phyloP scores from a whole-genome alignment of 2,888 invertebrate species.

The Andrena trimmerana region DNA sequence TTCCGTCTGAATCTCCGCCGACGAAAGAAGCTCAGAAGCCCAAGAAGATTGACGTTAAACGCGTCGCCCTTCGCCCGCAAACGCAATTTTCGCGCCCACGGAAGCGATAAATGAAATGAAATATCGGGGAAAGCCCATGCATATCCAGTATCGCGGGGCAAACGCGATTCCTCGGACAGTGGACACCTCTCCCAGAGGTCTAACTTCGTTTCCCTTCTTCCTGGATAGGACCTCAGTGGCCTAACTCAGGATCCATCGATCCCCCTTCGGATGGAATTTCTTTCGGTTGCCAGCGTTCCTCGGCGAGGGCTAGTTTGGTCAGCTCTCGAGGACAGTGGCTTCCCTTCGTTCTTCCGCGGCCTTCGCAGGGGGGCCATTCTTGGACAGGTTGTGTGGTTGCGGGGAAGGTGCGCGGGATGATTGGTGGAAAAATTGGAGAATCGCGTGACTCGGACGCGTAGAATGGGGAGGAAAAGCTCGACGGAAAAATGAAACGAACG shows the following conservation, averaged over 20 bases:
- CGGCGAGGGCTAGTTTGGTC: not conserved
- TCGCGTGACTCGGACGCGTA: conserved; percentile 10
- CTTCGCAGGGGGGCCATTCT: not conserved
- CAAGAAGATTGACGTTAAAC: conserved; percentile 24
- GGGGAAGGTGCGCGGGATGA: not conserved
- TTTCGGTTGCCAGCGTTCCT: not conserved
- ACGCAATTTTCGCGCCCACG: conserved; percentile 38
- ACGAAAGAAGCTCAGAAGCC: too few relatives aligned
- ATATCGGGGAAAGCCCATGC: conserved; percentile 48
- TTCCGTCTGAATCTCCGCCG: too few relatives aligned
- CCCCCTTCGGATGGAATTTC: conserved; percentile 40
- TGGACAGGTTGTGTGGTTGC: not conserved
- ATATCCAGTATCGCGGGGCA: conserved; percentile 35
- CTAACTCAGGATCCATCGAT: conserved; percentile 30
- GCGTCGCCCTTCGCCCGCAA: conserved; percentile 22
- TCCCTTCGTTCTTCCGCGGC: not conserved
- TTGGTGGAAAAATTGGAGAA: conserved; percentile 23
- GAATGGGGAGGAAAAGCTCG: not conserved
- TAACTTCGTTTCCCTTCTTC: conserved; percentile 34
- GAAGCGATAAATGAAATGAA: conserved; percentile 49
- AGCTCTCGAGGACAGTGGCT: not conserved
- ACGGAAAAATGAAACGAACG: conserved; percentile 2
- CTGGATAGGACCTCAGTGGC: conserved; percentile 33
- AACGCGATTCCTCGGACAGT: conserved; percentile 35
- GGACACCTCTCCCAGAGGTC: conserved; percentile 6